phyloP scores from a whole-genome alignment of 30 jellyfish, hydroid and myxozoan genomes.

The Rhopilema esculentum region DNA sequence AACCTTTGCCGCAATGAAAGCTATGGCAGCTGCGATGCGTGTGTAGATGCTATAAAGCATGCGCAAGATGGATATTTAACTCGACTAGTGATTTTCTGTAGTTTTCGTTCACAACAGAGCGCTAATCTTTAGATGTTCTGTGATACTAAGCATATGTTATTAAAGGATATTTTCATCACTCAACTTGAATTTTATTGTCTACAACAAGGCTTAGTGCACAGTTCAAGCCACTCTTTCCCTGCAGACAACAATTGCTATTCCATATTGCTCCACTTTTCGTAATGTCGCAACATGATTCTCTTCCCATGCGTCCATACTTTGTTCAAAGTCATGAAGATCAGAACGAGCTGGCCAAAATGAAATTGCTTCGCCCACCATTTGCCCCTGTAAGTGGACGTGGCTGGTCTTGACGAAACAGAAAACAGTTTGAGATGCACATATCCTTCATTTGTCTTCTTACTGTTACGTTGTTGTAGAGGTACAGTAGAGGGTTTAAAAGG shows the following conservation, averaged over 20 bases:
- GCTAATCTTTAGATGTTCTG: background rate
- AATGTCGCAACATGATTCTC: too few species aligned
- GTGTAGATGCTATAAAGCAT: slow-evolving; percentile 17
- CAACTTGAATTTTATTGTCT: too few species aligned
- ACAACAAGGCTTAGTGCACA: too few species aligned
- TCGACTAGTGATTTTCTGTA: background rate
- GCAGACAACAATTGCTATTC: too few species aligned
- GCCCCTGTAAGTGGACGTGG: background rate
- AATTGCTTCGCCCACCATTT: slow-evolving; percentile 1
- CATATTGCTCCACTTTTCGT: too few species aligned
- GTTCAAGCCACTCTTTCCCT: too few species aligned
- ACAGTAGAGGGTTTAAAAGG: slow-evolving; percentile 49
- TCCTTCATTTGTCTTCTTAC: slow-evolving; percentile 31
- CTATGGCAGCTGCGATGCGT: slow-evolving; percentile 82
- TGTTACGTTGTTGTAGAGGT: slow-evolving; percentile 30
- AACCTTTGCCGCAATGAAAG: slow-evolving; percentile 81
- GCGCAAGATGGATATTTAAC: background rate
- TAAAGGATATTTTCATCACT: too few species aligned
- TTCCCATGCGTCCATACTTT: too few species aligned
- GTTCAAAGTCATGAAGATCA: background rate
- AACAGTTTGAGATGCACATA: too few species aligned
- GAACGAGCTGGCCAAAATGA: background rate
- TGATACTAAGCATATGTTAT: too few species aligned
- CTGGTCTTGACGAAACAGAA: background rate
- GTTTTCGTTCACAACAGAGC: background rate